Base-by-base conservation (phyloP, 2,113 vertebrate species). In the Periophthalmodon schlosseri region DNA sequence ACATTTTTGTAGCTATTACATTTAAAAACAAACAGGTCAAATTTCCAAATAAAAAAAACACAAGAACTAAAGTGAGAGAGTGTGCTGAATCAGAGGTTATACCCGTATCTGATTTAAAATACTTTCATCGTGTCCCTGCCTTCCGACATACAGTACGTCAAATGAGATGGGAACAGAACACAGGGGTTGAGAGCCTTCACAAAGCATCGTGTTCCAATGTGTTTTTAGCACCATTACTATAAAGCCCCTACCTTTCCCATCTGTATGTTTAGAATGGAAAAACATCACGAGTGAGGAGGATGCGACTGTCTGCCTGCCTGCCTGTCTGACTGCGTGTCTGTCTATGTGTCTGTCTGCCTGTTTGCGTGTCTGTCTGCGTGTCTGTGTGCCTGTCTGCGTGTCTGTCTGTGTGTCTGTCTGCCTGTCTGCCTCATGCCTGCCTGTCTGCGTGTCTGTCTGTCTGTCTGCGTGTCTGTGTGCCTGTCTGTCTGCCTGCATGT, bases 71-170 rank as follows among this genome's bases (percentile, higher is more conserved):
- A 94, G 92, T 93, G 92, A 94, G 78, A 94, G 89, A 92, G 91
- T 91, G 92, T 93, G 92, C 93, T 93, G 92, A 92, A 92, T 93
- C 90, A 92, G 88, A 92, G 82, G 84, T 93, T 90, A 91, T 94
- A 94, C 94, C 93, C 94, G 93, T 95, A 94, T 94, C 89, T 84
- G 91, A 93, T 87, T 94, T 86, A 90, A 91, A 94, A 94, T 91
- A 92, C 91, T 92, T 91, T 91, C 88, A 87, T 87, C 85, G 68
- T 91, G 85, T 89, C 90, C 91, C 91, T 93, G 92, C 85, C 77
- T 88, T 93, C 87, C 67, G 83, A 93, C 89, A 85, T 91, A 92
- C 89, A 92, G 91, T 90, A 94, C 91, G 72, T 89, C 84, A 86
- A 84, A 85, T 79, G 69, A 89, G 83, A 88, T 82, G 81, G 85